A percentile compares a stretch with the other conserved stretches of the same genome.
phyloP scores from a whole-genome alignment of 2,113 vertebrate species.

The Oncorhynchus masou region DNA sequence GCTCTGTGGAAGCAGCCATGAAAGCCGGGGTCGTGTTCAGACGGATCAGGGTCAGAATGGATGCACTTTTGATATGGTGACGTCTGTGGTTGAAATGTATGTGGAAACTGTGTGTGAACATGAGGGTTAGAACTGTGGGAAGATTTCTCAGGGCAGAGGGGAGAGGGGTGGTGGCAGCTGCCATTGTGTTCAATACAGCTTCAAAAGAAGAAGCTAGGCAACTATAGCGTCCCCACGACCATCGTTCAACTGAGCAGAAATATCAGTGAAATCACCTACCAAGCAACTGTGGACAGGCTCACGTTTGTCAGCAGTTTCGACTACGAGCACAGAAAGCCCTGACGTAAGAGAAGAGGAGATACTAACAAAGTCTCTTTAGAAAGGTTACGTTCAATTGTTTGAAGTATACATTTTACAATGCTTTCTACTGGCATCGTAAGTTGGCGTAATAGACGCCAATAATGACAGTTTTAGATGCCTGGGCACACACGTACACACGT shows the following conservation, averaged over 20 bases:
- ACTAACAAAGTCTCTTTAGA: background rate
- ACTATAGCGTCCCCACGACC: slow-evolving; percentile 17
- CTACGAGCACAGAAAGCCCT: background rate
- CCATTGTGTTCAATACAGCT: slow-evolving; percentile 48
- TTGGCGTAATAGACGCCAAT: background rate
- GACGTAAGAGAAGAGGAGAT: background rate
- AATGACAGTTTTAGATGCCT: background rate
- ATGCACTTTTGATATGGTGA: slow-evolving; percentile 71
- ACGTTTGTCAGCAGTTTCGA: slow-evolving; percentile 21
- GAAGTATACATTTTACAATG: too few species aligned
- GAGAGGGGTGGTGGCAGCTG: slow-evolving; percentile 38
- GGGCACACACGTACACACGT: too few species aligned
- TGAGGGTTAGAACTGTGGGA: slow-evolving; percentile 60
- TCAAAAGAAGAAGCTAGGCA: slow-evolving; percentile 22
- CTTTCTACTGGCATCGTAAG: too few species aligned
- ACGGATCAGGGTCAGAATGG: slow-evolving; percentile 68
- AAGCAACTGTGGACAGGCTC: slow-evolving; percentile 1
- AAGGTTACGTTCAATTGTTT: too few species aligned
- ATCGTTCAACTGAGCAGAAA: slow-evolving; percentile 18
- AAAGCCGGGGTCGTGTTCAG: slow-evolving; percentile 67
- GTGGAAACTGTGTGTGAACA: slow-evolving; percentile 10
- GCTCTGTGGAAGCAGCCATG: slow-evolving; percentile 71
- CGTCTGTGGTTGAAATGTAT: slow-evolving; percentile 63
- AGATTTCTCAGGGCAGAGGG: slow-evolving; percentile 55
- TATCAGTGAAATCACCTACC: slow-evolving; percentile 27